phyloP scores from a whole-genome alignment of 2,113 vertebrate genomes.

The Halcyon malimbica region DNA sequence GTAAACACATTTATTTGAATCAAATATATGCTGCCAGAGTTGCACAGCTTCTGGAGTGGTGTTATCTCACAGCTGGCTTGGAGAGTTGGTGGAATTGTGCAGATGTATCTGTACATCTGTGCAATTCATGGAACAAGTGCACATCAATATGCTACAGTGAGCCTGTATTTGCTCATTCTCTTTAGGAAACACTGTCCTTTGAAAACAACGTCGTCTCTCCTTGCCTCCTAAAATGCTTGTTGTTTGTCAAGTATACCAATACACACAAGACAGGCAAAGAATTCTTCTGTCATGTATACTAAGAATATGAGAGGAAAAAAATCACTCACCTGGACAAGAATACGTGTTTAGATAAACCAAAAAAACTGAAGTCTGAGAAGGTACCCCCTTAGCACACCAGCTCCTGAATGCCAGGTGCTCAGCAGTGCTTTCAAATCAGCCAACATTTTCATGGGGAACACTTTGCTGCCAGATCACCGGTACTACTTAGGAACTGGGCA shows the following conservation, averaged over 20 bases:
- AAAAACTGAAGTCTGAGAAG: neutral
- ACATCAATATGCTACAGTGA: neutral
- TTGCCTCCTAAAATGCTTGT: neutral
- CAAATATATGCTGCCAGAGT: neutral
- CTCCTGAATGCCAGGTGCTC: neutral
- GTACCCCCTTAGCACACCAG: rapidly evolving
- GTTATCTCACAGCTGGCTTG: neutral
- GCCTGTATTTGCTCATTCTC: neutral
- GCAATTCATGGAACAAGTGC: rapidly evolving
- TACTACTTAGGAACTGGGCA: neutral
- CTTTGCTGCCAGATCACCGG: neutral
- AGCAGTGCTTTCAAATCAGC: neutral
- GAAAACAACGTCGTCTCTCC: neutral
- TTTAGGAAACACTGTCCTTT: neutral
- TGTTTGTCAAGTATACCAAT: neutral
- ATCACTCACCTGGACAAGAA: neutral
- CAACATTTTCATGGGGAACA: rapidly evolving
- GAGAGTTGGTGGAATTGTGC: neutral
- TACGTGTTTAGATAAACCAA: neutral
- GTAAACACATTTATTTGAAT: neutral
- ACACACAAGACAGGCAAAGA: rapidly evolving
- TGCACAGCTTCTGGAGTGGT: neutral
- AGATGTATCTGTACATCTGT: neutral
- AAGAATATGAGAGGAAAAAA: neutral
- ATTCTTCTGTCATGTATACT: neutral